phyloP scores from a whole-genome alignment of 2,888 invertebrate genomes.

The Antitype chi region DNA sequence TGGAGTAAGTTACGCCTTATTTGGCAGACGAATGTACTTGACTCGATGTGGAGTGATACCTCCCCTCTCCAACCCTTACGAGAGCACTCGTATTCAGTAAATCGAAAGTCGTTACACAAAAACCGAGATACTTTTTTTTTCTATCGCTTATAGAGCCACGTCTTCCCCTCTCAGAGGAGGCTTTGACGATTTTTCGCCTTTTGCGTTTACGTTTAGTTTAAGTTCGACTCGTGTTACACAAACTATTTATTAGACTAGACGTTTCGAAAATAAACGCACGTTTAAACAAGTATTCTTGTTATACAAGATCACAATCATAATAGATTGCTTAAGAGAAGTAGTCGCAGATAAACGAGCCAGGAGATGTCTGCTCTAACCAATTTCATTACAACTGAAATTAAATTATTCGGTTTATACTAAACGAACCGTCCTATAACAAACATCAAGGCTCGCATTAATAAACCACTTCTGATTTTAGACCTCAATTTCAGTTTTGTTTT shows the following conservation, averaged over 20 bases:
- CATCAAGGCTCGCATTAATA: constrained; percentile 7
- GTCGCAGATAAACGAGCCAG: constrained; percentile 20
- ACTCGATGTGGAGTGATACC: constrained; percentile 84
- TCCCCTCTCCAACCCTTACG: constrained; percentile 84
- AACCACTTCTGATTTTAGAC: background rate
- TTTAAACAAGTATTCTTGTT: constrained; percentile 6
- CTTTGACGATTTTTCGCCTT: constrained; percentile 81
- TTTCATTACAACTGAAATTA: constrained; percentile 37
- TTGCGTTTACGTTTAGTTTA: constrained; percentile 71
- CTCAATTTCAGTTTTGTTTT: background rate
- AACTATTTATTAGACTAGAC: constrained; percentile 18
- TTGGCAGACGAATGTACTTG: constrained; percentile 84
- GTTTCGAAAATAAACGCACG: background rate
- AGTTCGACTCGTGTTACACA: constrained; percentile 10
- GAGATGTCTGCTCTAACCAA: constrained; percentile 30
- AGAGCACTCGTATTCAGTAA: constrained; percentile 86
- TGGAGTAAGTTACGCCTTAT: constrained; percentile 86
- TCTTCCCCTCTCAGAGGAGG: constrained; percentile 78
- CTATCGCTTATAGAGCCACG: constrained; percentile 79
- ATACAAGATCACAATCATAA: constrained; percentile 28
- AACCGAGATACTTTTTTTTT: constrained; percentile 84
- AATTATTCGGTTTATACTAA: constrained; percentile 25
- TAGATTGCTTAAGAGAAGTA: constrained; percentile 19
- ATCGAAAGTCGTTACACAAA: constrained; percentile 88
- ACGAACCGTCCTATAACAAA: constrained; percentile 32